These are phyloP conservation scores for Sus cebifrons DNA, from an alignment of 2,797 vertebrate species.

Conservation along the genomic window DNA sequence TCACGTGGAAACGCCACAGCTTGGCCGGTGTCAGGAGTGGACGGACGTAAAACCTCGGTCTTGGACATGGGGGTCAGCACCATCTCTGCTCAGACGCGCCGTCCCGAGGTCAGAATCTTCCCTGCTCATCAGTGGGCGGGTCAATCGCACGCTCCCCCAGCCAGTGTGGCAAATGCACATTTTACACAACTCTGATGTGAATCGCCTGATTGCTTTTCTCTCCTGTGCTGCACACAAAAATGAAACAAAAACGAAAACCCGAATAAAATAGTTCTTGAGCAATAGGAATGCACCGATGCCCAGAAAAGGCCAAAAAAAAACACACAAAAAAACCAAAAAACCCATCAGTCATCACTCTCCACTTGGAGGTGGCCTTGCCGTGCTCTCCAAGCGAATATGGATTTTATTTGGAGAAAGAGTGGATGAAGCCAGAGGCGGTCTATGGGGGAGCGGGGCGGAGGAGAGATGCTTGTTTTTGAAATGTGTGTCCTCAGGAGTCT, in stretches of 20 bases:
- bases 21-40: too few species aligned
- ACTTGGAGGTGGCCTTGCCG: too few species aligned
- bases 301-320: background rate
- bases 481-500: fast-evolving
- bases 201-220: too few species aligned
- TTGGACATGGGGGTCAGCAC: background rate
- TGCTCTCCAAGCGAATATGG: background rate
- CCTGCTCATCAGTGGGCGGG: background rate
- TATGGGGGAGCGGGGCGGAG: fast-evolving
- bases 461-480: background rate
- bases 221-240: background rate
- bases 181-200: background rate
- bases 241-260: background rate
- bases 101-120: background rate
- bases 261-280: background rate
- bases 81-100: background rate
- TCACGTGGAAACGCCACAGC: background rate
- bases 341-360: fast-evolving
- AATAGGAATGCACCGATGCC: background rate
- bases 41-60: background rate
- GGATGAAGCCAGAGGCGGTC: background rate
- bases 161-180: background rate
- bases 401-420: background rate
- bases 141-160: background rate
- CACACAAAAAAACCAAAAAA: background rate